These are phyloP conservation scores for Indicator indicator DNA, from an alignment of 2,113 vertebrate genomes.

Conservation along the genomic window DNA sequence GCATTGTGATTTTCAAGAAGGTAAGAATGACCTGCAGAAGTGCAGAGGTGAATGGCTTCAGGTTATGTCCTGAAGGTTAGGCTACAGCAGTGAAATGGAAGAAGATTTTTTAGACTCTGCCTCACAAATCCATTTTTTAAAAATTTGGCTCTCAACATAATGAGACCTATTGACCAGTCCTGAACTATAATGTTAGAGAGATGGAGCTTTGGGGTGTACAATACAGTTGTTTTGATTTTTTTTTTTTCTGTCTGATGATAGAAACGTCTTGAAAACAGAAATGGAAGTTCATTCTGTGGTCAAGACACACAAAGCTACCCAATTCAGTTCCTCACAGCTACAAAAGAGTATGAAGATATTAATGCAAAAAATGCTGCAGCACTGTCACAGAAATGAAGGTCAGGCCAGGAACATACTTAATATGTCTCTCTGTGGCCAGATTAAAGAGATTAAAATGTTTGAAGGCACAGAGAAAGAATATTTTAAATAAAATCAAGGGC, in stretches of 20 bases:
- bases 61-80: not conserved
- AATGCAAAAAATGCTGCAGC: not conserved
- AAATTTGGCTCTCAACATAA: not conserved
- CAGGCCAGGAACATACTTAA: not conserved
- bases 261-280: not conserved
- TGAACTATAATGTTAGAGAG: not conserved
- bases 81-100: not conserved
- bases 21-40: not conserved
- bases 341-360: not conserved
- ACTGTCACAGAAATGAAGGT: not conserved
- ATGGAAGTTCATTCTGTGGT: not conserved
- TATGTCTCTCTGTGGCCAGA: not conserved
- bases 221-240: too few relatives aligned
- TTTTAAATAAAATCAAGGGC: not conserved
- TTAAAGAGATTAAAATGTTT: not conserved
- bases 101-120: not conserved
- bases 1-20: not conserved
- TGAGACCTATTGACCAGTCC: not conserved
- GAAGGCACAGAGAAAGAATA: not conserved
- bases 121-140: not conserved
- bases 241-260: not conserved
- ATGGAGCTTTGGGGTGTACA: not conserved
- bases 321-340: not conserved
- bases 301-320: not conserved
- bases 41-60: not conserved